Evolutionary conservation across 2,888 invertebrate species (phyloP).

Genomic region (Pterostichus niger): DNA sequence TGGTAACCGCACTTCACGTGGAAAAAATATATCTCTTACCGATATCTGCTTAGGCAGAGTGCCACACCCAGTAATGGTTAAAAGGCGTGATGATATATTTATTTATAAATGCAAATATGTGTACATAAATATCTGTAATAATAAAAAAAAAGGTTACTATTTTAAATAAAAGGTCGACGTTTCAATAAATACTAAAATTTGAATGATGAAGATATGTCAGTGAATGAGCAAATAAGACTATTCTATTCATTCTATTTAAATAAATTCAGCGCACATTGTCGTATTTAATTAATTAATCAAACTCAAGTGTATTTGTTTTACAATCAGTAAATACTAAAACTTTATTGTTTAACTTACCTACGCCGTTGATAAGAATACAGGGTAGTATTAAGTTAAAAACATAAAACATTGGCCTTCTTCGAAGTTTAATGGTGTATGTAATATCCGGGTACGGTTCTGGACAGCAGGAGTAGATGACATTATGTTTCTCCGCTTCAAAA

Average conservation of each 20-base stretch:
- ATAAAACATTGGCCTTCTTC: constrained; percentile 89
- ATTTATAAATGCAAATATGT: too few species aligned
- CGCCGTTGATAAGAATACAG: constrained; percentile 91
- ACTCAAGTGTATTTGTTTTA: constrained; percentile 17
- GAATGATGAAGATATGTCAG: background rate
- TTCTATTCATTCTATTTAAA: background rate
- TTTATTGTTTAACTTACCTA: constrained; percentile 80
- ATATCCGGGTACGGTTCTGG: constrained; percentile 91
- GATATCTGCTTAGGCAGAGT: too few species aligned
- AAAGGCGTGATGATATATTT: too few species aligned
- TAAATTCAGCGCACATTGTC: background rate
- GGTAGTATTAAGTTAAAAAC: constrained; percentile 92
- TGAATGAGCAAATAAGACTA: constrained; percentile 3
- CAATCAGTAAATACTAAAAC: constrained; percentile 15
- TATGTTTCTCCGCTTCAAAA: constrained; percentile 86
- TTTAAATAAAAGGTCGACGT: background rate
- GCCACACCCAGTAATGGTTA: too few species aligned
- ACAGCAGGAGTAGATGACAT: constrained; percentile 89
- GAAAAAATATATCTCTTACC: too few species aligned
- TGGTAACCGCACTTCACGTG: too few species aligned
- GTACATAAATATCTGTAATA: too few species aligned
- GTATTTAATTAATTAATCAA: constrained; percentile 41
- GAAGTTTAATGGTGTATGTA: constrained; percentile 87
- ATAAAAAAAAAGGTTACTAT: too few species aligned
- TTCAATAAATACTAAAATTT: background rate